Evolutionary conservation across 2,888 invertebrate genomes (phyloP), one percentile per base, ranked within the genome.

Genomic region (Drosophila cyrtoloma): DNA sequence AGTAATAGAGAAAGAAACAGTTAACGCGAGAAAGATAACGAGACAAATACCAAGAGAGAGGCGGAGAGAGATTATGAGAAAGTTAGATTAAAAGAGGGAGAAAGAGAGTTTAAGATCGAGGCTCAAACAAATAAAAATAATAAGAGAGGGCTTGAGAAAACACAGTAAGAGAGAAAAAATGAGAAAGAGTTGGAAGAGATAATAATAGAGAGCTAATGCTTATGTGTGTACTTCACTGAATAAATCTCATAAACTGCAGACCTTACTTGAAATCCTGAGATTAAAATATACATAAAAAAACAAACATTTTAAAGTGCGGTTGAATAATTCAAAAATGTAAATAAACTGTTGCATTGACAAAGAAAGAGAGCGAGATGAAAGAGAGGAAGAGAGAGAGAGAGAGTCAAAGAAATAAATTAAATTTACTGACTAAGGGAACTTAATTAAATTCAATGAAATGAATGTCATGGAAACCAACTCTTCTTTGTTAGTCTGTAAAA

Each of bases 341-440:
- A 5, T n/a, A 42, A n/a, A n/a, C 5, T 14, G 5, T 35, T 14
- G 35, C 14, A 35, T 12, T 42, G 1, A 42, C 33, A 33, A 12
- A 12, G 33, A 33, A 6, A 22, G 6, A 7, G 14, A 14, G 14
- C 3, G 14, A 44, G 22, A 22, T 28, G 22, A 39, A 19, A 19
- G 19, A 0, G 4, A 19, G 0, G 0, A 44, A n/a, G 19, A 19
- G 9, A n/a, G n/a, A n/a, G n/a, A 22, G 3, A 44, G 12, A 1
- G 3, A 14, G 22, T 14, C 7, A 47, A 47, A 26, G 22, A 26
- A 4, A 26, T 47, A 22, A 44, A 16, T 7, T 16, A 16, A 2
- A 5, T 16, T 5, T 9, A 47, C 26, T 26, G 16, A 16, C 16
- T 4, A 16, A 47, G 7, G 7, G 22, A 47, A 47, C 16, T 47